These are phyloP conservation scores for mouse (Mus musculus) DNA, from an alignment of 2,113 vertebrate genomes.

Conservation along the genomic window DNA sequence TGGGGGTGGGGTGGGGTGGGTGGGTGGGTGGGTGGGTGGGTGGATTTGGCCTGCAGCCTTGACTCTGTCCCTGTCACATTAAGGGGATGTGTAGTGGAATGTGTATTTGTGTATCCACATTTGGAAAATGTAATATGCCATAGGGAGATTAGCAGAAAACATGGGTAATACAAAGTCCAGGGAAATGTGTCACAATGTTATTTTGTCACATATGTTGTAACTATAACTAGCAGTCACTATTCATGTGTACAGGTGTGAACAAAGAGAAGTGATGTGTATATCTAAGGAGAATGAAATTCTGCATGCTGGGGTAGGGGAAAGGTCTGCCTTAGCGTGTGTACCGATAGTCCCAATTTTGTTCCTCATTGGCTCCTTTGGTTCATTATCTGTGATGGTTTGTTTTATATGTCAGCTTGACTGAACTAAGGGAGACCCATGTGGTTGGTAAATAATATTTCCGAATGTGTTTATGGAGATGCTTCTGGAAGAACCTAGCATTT, in stretches of 20 bases:
- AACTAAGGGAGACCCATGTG: neutral
- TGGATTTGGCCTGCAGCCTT: neutral
- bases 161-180: neutral
- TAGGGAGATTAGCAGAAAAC: neutral
- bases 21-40: too few relatives aligned
- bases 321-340: neutral
- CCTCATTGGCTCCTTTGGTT: neutral
- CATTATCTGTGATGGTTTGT: neutral
- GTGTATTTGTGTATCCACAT: neutral
- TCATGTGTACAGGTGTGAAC: neutral
- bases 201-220: slow-evolving; percentile 31
- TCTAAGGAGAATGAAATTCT: neutral
- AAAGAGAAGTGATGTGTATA: neutral
- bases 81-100: neutral
- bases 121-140: neutral
- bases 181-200: neutral
- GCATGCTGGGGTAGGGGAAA: neutral
- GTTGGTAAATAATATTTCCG: neutral
- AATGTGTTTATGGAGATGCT: neutral
- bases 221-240: neutral
- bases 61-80: neutral
- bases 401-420: neutral
- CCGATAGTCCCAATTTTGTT: neutral
- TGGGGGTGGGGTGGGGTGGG: neutral
- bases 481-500: neutral